A percentile compares a stretch with the other conserved stretches of the same genome.
phyloP scores from a whole-genome alignment of 2,113 vertebrate species.

The Xyrauchen texanus region DNA sequence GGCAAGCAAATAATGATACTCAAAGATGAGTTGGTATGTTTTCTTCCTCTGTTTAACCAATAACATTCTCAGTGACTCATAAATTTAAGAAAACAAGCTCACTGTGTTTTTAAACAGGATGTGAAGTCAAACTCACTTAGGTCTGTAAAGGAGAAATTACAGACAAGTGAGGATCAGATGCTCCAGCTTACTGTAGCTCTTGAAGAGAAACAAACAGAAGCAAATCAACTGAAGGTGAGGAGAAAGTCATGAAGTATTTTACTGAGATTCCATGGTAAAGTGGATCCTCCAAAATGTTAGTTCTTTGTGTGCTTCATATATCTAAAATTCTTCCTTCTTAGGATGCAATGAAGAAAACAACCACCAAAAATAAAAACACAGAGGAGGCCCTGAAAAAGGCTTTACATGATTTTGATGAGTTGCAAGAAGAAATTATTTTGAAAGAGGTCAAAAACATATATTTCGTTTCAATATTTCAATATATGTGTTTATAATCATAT shows the following conservation, averaged over 20 bases:
- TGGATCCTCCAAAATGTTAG: neutral
- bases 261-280: neutral
- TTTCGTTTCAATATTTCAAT: too few species aligned
- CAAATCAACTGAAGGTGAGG: constrained; percentile 63
- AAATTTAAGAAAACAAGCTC: too few species aligned
- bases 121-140: constrained; percentile 57
- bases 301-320: neutral
- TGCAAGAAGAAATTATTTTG: constrained; percentile 60
- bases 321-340: constrained; percentile 54
- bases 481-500: too few species aligned
- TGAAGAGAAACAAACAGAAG: constrained; percentile 62
- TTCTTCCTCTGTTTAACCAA: too few species aligned
- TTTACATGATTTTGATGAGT: constrained; percentile 58
- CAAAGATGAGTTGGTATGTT: constrained; percentile 56
- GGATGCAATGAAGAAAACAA: constrained; percentile 66
- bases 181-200: constrained; percentile 60
- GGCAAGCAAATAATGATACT: constrained; percentile 79
- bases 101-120: constrained; percentile 55
- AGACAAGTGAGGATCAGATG: constrained; percentile 54
- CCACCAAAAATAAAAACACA: constrained; percentile 62
- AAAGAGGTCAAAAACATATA: constrained; percentile 71
- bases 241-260: too few species aligned
- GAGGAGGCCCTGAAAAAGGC: constrained; percentile 70
- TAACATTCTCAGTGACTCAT: too few species aligned
- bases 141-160: constrained; percentile 59